Base-by-base conservation (phyloP, 2,113 vertebrate species). In the Coreoperca whiteheadi region DNA sequence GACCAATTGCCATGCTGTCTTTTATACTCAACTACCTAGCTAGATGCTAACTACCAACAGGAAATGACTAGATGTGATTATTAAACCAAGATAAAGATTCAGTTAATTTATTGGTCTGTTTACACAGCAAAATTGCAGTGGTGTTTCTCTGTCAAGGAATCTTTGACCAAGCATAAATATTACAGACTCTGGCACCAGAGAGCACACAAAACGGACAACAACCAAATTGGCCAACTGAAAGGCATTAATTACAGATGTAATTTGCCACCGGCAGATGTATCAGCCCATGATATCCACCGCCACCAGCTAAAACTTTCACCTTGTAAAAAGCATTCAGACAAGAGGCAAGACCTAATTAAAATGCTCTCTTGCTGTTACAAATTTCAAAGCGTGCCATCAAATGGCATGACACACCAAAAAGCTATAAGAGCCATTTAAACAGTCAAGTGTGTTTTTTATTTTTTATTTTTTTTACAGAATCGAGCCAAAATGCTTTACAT, bases 261-360 rank as follows among this genome's bases (percentile, higher is more conserved):
- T 54, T 70, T 57, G 41, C 50, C 50, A 70, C 34, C 2, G 25
- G 34, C 43, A 32, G 39, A 63, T 30, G 30, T n/a, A 83, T 48
- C 59, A 30, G 48, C 16, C 28, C 37, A 6, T 50, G 61, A 80
- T 74, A 66, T 71, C n/a, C 54, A 50, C 51, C 9, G n/a, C 66
- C 50, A 65, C 28, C 18, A 51, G 23, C 21, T 34, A 11, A 70
- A 76, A 63, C 28, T 46, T 53, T 56, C 48, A 37, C 37, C 63
- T 32, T 78, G 43, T 83, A 41, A 74, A 79, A 74, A 1, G 2
- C 32, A 1, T 46, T 43, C n/a, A 67, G 6, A 69, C 9, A 43
- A 61, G 41, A 59, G 57, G 11, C 48, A 1, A 18, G n/a, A 66
- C 53, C 53, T 77, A 51, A 77, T 81, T 85, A 60, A 81, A 67